phyloP scores from a whole-genome alignment of 2,797 vertebrate species.

The Phrynocephalus guinanensis region DNA sequence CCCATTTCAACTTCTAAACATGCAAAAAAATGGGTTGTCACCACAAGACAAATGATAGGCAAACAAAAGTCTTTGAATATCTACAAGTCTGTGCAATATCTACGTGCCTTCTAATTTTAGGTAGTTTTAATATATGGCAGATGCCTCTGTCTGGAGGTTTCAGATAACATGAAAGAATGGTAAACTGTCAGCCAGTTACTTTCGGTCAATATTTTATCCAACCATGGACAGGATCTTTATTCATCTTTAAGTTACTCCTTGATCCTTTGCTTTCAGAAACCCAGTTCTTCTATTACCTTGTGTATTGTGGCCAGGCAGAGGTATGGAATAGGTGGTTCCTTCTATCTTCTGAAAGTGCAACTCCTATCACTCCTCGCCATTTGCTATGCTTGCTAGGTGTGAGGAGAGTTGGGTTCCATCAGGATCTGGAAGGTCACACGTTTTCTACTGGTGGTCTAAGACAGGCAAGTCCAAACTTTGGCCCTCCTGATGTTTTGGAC shows the following conservation, averaged over 20 bases:
- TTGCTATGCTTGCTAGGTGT: not conserved
- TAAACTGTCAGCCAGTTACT: not conserved
- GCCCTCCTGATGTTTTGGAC: too few species aligned
- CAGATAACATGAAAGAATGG: not conserved
- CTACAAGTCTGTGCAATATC: not conserved
- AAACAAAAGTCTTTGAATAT: slow-evolving; percentile 2
- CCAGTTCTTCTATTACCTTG: not conserved
- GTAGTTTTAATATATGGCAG: not conserved
- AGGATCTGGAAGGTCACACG: not conserved
- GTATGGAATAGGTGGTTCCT: not conserved
- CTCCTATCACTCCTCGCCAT: not conserved
- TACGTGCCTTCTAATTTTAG: not conserved
- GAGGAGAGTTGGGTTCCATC: not conserved
- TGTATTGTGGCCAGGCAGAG: not conserved
- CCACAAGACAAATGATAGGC: not conserved
- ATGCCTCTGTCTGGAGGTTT: not conserved
- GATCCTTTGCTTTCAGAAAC: not conserved
- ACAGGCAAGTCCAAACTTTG: not conserved
- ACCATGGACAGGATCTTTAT: not conserved
- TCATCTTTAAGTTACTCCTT: not conserved
- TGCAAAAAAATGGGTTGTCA: slow-evolving; percentile 13
- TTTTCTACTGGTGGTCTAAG: not conserved
- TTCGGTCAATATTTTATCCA: not conserved
- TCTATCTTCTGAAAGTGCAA: not conserved
- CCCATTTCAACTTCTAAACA: slow-evolving; percentile 11